Base-by-base conservation (phyloP, 2,113 vertebrate genomes). In the Chaetorhynchus papuensis region DNA sequence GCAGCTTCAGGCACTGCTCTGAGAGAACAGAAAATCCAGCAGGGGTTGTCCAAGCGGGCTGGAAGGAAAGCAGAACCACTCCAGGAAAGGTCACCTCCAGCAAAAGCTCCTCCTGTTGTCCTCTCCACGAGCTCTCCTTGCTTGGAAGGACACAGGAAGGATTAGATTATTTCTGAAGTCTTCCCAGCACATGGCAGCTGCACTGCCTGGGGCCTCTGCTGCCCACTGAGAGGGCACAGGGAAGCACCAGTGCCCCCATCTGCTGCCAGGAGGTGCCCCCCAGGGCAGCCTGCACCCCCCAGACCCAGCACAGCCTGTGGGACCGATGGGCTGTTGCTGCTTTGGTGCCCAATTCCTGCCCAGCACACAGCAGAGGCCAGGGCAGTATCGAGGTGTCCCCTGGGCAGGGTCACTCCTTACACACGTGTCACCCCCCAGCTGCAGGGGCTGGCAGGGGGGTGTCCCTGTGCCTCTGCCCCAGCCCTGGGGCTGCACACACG, bases 371-470 rank as follows among this genome's bases (percentile, higher is more conserved):
- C 1, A 8, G 10, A n/a, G 52, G 4, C 45, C 49, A 31, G 50
- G 70, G 20, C 54, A 27, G 5, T 1, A 5, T 6, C 0, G 0
- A 17, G 33, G n/a, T 15, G 54, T 12, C 20, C 39, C 39, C 56
- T 2, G 10, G 59, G 41, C 47, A 88, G 23, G 31, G 21, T 39
- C 3, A 1, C 79, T 65, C 42, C 52, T 70, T 2, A 7, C 33
- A 9, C 39, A 27, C 0, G 0, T 3, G 41, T 26, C 44, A 26
- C 21, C 21, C n/a, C 69, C 33, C 19, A 45, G 68, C 41, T 23
- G 4, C 33, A 5, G 8, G 23, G 44, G 52, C 50, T 65, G 66
- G n/a, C 12, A 35, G 11, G 31, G 24, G 6, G 56, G 33, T 23
- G 52, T 49, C 28, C 35, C 78, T 45, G 33, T 13, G 33, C 26